Conservation (phyloP, 2,113 vertebrate species). For the Megaceryle torquata region DNA sequence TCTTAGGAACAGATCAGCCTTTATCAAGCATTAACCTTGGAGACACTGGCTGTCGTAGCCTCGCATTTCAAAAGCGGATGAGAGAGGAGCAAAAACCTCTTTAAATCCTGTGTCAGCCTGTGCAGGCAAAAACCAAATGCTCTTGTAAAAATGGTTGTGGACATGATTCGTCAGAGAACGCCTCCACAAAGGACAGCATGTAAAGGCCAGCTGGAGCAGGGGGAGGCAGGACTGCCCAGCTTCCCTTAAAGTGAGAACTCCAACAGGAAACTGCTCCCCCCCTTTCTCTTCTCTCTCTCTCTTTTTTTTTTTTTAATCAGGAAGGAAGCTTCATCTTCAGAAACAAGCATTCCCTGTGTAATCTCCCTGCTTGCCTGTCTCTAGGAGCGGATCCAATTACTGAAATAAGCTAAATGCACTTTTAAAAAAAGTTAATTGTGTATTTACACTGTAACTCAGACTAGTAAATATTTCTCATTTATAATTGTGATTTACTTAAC, state of each 20-base stretch:
- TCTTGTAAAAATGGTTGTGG: conserved; percentile 9
- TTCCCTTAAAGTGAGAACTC: neutral
- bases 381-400: neutral
- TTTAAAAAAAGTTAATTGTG: neutral
- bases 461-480: conserved; percentile 30
- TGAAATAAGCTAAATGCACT: neutral
- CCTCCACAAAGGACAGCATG: neutral
- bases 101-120: neutral
- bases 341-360: conserved; percentile 16
- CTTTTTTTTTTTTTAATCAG: neutral
- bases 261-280: conserved; percentile 20
- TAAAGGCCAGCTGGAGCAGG: neutral
- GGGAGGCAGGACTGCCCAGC: neutral
- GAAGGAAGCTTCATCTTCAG: conserved; percentile 49
- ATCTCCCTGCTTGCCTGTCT: neutral
- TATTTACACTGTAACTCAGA: neutral
- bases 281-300: neutral
- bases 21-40: neutral
- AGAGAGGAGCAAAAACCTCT: neutral
- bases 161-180: neutral
- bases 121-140: neutral
- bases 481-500: neutral
- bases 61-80: neutral
- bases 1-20: neutral
- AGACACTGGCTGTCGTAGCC: neutral